Evolutionary conservation across 1,140 invertebrate species (phyloP), one percentile per base, ranked within the genome.

Genomic region (Listronotus oregonensis): DNA sequence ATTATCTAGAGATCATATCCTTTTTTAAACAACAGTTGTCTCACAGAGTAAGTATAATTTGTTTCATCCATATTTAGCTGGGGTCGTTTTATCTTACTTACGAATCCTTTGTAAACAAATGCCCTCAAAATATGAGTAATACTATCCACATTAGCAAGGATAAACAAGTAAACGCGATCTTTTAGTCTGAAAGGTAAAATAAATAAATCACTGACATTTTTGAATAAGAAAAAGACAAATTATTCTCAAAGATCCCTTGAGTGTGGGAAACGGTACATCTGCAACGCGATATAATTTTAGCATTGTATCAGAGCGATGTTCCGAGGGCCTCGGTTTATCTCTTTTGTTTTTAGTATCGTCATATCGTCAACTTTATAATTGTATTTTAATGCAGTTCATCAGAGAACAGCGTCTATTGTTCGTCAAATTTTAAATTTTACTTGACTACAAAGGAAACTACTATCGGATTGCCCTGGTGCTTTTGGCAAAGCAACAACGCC

Each of bases 361-460:
- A 47, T 47, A 47, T n/a, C 11, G 44, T n/a, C 44, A 47, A 47
- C 44, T 47, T 47, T 8, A 18, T 47, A 47, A 47, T 47, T 47
- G 44, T 47, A 27, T 47, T 47, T 47, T 11, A 47, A 47, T 46
- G 44, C 3, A 47, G 21, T n/a, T 47, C 44, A 47, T 47, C 21
- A 27, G 21, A 27, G 21, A 5, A 12, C 3, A 37, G 34, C 34
- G 8, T 37, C 34, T 37, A 37, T 37, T 37, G 34, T 37, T 17
- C 4, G 15, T n/a, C 12, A 17, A 43, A 43, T 43, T n/a, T 17
- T 6, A 8, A 47, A 8, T 37, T 37, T 37, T 37, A 12, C 34
- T 37, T 37, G 8, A 7, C 11, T 37, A 5, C 11, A 37, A 37
- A 37, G 34, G 21, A 27, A 37, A 37, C 34, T 37, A 12, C 8